Evolutionary conservation across 2,797 vertebrate genomes (phyloP).

Genomic region (Enteromius radiatus): DNA sequence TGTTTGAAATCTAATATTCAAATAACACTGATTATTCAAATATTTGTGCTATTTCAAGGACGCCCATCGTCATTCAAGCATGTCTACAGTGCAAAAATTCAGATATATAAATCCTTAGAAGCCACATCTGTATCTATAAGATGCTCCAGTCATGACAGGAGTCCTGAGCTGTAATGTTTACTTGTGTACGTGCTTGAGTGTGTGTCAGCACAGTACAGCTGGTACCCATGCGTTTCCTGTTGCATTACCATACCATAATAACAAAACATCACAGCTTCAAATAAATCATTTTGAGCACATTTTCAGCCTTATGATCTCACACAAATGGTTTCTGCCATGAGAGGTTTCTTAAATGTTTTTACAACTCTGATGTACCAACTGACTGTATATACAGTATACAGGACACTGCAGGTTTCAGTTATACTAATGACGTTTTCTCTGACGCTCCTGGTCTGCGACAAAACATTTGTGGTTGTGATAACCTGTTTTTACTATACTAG

Average conservation of each 20-base stretch:
- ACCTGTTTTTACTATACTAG: constrained; percentile 9
- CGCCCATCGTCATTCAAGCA: not conserved
- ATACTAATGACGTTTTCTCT: constrained; percentile 10
- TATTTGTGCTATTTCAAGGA: not conserved
- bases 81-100: not conserved
- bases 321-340: not conserved
- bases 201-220: constrained; percentile 14
- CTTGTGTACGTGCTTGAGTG: constrained; percentile 24
- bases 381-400: not conserved
- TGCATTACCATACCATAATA: constrained; percentile 31
- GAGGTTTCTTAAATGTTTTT: not conserved
- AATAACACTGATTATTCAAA: not conserved
- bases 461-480: constrained; percentile 19
- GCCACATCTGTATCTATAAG: not conserved
- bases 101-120: not conserved
- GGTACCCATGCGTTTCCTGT: constrained; percentile 53
- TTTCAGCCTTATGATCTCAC: not conserved
- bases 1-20: not conserved
- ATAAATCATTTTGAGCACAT: not conserved
- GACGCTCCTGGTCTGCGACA: not conserved
- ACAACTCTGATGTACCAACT: not conserved
- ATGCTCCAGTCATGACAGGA: not conserved
- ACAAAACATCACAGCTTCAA: not conserved
- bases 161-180: not conserved
- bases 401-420: not conserved